Evolutionary conservation across 1,140 invertebrate species (phyloP).

Genomic region (Conus ventricosus): DNA sequence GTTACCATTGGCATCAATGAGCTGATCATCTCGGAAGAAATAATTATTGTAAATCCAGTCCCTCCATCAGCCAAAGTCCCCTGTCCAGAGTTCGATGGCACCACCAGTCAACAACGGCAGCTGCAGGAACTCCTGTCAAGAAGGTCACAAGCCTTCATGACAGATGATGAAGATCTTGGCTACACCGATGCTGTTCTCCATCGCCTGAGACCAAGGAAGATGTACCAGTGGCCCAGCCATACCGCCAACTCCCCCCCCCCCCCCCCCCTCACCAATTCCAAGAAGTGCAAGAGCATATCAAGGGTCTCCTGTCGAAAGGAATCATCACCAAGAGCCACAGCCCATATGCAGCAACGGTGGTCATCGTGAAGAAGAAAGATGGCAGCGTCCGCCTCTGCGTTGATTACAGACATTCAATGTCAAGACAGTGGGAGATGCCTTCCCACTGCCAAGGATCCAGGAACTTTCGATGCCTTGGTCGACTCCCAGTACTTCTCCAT

Average conservation of each 20-base stretch:
- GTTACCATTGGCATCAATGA: neutral
- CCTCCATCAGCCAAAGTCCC: neutral
- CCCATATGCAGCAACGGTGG: conserved; percentile 40
- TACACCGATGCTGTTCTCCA: neutral
- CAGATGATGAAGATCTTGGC: neutral
- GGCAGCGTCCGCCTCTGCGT: neutral
- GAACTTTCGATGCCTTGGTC: no score
- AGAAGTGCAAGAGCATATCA: neutral
- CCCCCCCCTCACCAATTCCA: neutral
- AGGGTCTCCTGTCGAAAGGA: conserved; percentile 20
- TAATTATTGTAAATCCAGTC: neutral
- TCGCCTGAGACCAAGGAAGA: neutral
- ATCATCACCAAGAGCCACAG: conserved; percentile 34
- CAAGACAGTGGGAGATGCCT: neutral
- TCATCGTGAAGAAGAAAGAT: conserved; percentile 67
- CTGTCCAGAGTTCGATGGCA: no score
- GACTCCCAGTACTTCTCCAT: no score
- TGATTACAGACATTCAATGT: conserved; percentile 44
- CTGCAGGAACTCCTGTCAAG: neutral
- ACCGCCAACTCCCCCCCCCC: neutral
- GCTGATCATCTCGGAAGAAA: neutral
- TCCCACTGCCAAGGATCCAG: no score
- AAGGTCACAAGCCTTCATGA: neutral
- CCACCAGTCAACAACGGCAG: neutral
- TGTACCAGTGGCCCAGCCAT: neutral